Conservation (phyloP, 2,797 vertebrate genomes). For the Gadopsis bispinosus region DNA sequence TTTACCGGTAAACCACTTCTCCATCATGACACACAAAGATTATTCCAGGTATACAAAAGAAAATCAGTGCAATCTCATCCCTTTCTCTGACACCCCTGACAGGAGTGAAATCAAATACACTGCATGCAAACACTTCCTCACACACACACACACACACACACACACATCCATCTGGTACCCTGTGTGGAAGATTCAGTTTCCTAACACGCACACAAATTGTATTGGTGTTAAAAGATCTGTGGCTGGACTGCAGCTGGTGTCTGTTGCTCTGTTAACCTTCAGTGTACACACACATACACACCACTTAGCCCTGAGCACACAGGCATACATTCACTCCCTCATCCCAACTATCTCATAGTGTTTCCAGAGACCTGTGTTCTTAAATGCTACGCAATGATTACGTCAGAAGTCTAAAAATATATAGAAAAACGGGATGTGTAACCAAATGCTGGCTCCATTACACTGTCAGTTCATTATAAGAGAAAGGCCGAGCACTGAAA, state of each 20-base stretch:
- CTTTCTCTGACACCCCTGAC: background rate
- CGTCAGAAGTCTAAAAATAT: background rate
- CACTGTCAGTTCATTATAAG: background rate
- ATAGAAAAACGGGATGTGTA: slow-evolving; percentile 1
- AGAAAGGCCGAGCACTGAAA: background rate
- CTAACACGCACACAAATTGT: slow-evolving; percentile 23
- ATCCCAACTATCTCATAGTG: slow-evolving; percentile 1
- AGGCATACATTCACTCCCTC: slow-evolving; percentile 1
- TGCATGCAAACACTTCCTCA: too few relatives aligned
- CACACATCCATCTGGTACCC: slow-evolving; percentile 14
- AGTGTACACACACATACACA: background rate
- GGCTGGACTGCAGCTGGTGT: slow-evolving; percentile 13
- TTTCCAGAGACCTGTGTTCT: slow-evolving; percentile 11
- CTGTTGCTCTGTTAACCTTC: slow-evolving; percentile 37
- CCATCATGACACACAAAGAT: background rate
- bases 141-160: background rate
- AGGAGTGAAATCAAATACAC: background rate
- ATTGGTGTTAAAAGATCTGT: slow-evolving; percentile 24
- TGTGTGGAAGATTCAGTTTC: slow-evolving; percentile 23
- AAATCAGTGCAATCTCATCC: background rate
- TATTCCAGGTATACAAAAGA: background rate
- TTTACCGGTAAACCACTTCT: slow-evolving; percentile 22
- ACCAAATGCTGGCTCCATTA: background rate
- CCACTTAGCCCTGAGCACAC: slow-evolving; percentile 22
- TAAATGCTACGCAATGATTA: background rate